A percentile compares a stretch with the other conserved stretches of the same genome.
Evolutionary conservation across 2,113 vertebrate species (phyloP).

Genomic region (Dendrocopos noguchii): DNA sequence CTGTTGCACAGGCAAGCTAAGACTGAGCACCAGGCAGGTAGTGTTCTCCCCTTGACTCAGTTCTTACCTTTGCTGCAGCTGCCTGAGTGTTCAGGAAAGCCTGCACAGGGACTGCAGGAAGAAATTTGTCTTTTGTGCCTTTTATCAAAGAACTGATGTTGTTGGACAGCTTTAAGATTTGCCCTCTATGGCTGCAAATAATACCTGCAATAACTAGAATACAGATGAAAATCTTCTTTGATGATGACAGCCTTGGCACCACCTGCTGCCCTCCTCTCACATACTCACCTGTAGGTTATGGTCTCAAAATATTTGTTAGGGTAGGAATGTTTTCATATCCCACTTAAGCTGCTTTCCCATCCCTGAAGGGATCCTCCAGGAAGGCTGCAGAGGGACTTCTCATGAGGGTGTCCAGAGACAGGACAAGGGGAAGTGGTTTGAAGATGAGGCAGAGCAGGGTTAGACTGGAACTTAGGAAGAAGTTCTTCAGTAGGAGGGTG

Average conservation of each 20-base stretch:
- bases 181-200: not conserved
- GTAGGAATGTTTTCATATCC: not conserved
- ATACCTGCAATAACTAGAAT: no score
- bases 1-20: not conserved
- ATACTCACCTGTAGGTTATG: not conserved
- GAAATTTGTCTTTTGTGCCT: not conserved
- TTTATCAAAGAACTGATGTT: not conserved
- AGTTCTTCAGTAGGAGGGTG: no score
- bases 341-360: not conserved
- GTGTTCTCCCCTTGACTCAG: not conserved
- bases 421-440: no score
- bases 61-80: not conserved
- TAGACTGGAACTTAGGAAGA: no score
- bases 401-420: no score
- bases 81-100: not conserved
- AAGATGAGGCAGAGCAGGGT: no score
- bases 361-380: no score
- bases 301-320: not conserved
- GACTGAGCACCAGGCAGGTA: not conserved
- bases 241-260: not conserved
- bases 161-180: not conserved
- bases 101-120: not conserved
- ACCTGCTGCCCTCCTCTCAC: not conserved
- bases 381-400: no score
- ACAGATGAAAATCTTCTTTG: not conserved